A percentile compares a stretch with the other conserved stretches of the same genome.
phyloP scores from a whole-genome alignment of 2,888 invertebrate genomes.

The Eupithecia dodoneata region DNA sequence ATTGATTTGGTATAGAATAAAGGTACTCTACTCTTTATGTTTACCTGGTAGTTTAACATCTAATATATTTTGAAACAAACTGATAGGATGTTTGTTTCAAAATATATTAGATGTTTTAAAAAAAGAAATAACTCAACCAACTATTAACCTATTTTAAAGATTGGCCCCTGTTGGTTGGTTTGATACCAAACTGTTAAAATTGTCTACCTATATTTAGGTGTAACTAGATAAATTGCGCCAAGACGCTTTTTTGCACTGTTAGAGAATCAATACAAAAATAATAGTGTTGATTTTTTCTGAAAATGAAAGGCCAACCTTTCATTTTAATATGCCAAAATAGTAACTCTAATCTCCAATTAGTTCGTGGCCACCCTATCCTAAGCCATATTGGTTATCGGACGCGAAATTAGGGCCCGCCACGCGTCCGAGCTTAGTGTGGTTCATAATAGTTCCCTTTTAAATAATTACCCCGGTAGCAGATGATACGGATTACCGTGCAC shows the following conservation, averaged over 20 bases:
- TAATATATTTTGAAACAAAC: too few species aligned
- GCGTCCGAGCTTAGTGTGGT: constrained; percentile 72
- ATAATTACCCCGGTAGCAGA: constrained; percentile 82
- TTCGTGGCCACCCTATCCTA: constrained; percentile 61
- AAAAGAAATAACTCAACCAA: neutral
- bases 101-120: neutral
- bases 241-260: too few species aligned
- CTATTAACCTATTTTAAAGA: neutral
- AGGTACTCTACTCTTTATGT: neutral
- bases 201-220: too few species aligned
- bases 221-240: too few species aligned
- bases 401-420: constrained; percentile 79
- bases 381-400: constrained; percentile 74
- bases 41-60: too few species aligned
- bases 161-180: too few species aligned
- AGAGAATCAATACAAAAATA: too few species aligned
- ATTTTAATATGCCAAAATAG: too few species aligned
- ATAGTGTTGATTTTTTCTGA: too few species aligned
- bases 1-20: neutral
- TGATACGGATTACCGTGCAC: constrained; percentile 77
- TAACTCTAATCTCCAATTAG: constrained; percentile 11
- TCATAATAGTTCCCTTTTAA: constrained; percentile 72
- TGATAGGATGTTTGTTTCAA: neutral
- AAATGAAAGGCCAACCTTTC: too few species aligned
- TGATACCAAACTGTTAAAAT: too few species aligned